These are phyloP conservation scores for Drosophila arawakana DNA, from an alignment of 1,140 invertebrate genomes.

Conservation along the genomic window DNA sequence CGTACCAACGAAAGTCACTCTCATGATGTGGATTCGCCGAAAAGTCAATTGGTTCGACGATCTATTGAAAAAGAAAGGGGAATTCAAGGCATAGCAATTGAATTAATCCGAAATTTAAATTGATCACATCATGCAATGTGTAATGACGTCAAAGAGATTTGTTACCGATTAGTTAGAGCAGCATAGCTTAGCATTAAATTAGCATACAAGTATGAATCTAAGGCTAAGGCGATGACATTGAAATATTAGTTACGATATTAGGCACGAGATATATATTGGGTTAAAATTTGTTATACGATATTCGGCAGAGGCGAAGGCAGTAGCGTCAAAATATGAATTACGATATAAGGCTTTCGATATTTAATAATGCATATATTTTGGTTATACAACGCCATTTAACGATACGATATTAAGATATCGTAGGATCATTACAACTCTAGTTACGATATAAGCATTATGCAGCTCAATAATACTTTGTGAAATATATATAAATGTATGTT, in stretches of 20 bases:
- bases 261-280: background rate
- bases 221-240: conserved; percentile 24
- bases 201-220: conserved; percentile 15
- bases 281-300: background rate
- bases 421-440: too few species aligned
- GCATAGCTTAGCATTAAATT: conserved; percentile 9
- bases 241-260: conserved; percentile 15
- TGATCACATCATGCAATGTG: background rate
- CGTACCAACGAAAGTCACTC: conserved; percentile 97
- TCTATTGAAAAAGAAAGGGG: conserved; percentile 85
- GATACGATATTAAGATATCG: too few species aligned
- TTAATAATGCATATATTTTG: too few species aligned
- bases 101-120: background rate
- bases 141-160: background rate
- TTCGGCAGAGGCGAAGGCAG: background rate
- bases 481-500: too few species aligned
- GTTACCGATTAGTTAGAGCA: background rate
- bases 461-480: too few species aligned
- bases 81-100: background rate
- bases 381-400: too few species aligned
- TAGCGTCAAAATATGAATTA: too few species aligned
- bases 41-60: conserved; percentile 93
- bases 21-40: conserved; percentile 97
- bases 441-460: too few species aligned
- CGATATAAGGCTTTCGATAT: too few species aligned